These are phyloP conservation scores for Drosophila neonasuta DNA, from an alignment of 2,888 invertebrate genomes.

Conservation along the genomic window DNA sequence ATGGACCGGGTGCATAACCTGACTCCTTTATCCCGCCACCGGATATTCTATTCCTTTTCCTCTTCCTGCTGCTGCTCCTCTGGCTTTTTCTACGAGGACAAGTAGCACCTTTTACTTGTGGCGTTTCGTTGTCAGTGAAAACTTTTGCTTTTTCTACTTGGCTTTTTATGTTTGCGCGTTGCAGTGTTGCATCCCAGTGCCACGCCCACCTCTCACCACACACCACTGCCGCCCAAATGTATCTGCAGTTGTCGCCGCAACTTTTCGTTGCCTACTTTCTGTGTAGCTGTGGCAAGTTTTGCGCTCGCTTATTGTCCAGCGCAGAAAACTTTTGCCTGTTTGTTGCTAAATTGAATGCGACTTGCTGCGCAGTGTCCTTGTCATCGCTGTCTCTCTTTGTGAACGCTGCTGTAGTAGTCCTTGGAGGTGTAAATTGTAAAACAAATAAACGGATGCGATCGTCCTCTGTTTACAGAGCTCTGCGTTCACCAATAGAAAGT, in stretches of 20 bases:
- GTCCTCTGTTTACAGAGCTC: conserved; percentile 11
- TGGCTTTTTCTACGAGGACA: conserved; percentile 40
- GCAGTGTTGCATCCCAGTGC: conserved; percentile 40
- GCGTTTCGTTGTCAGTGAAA: conserved; percentile 59
- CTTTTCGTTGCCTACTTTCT: conserved; percentile 64
- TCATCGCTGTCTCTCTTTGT: conserved; percentile 28
- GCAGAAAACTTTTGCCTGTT: conserved; percentile 62
- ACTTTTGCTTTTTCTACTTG: conserved; percentile 65
- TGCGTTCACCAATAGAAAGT: not conserved
- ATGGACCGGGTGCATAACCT: conserved; percentile 50
- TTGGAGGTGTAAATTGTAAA: conserved; percentile 67
- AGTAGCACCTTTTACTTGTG: conserved; percentile 74
- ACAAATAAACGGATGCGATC: conserved; percentile 57
- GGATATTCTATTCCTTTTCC: conserved; percentile 23
- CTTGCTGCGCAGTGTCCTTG: conserved; percentile 61
- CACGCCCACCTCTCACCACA: not conserved
- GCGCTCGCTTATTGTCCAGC: conserved; percentile 63
- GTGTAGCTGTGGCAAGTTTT: conserved; percentile 50
- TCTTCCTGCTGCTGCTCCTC: conserved; percentile 19
- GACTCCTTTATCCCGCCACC: conserved; percentile 11
- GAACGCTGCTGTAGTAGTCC: conserved; percentile 47
- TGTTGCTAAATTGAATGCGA: conserved; percentile 72
- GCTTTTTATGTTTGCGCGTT: conserved; percentile 64
- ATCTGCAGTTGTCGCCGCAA: conserved; percentile 61
- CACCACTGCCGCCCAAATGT: conserved; percentile 16